Base-by-base conservation (phyloP, 2,888 invertebrate genomes). In the Mystacides longicornis region DNA sequence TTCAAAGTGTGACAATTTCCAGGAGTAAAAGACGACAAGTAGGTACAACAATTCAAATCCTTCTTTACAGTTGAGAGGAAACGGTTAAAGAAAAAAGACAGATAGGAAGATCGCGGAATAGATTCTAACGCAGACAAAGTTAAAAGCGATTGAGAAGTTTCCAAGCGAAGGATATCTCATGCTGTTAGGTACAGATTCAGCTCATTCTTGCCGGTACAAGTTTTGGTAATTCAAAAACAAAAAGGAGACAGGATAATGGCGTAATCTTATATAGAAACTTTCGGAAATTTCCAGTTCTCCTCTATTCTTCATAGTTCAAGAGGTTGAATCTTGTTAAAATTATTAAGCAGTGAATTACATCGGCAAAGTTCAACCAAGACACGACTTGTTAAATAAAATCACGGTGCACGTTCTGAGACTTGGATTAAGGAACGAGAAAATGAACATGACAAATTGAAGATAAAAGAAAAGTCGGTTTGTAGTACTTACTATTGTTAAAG, bases 141-240 rank as follows among this genome's bases (percentile, higher is more conserved):
- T 37, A 37, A 37, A 37, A 37, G 37, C 37, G 16, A 37, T 37
- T 37, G 37, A n/a, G 37, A 37, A 37, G 37, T 37, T 37, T 27
- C 16, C 37, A 14, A 37, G 14, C 4, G 37, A 37, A 37, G 37
- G 37, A 37, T 4, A 37, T 37, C 37, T 37, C 37, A 37, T 37
- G 14, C 37, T 37, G n/a, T n/a, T 37, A n/a, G 37, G 37, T 37
- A 37, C n/a, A n/a, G 16, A 37, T 37, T 37, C 37, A 37, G 16
- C 37, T 37, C 16, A 37, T 16, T n/a, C n/a, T 37, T n/a, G 14
- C 37, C 16, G 14, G 27, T 27, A 37, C 37, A 37, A 37, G 37
- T 37, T 37, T 37, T 37, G 37, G 37, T 37, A 37, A 37, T 37
- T 37, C 37, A 37, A 37, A 37, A 37, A 37, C 37, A 37, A 37